phyloP scores from a whole-genome alignment of 2,797 vertebrate species.

The Gambelia wislizenii region DNA sequence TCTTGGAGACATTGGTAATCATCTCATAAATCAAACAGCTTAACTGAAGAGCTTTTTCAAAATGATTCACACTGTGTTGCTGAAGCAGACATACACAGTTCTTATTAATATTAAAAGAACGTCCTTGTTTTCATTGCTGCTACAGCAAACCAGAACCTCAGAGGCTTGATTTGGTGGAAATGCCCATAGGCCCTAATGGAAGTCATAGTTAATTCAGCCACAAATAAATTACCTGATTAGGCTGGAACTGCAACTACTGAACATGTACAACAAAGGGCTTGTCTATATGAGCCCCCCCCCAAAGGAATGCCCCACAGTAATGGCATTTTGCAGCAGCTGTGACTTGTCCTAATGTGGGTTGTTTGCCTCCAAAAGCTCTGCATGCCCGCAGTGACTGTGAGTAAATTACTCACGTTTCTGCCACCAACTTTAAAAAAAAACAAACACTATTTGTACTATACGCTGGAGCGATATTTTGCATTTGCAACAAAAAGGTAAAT shows the following conservation, averaged over 20 bases:
- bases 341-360: no score
- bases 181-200: neutral
- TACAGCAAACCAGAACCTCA: conserved; percentile 11
- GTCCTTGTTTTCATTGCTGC: conserved; percentile 56
- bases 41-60: conserved; percentile 59
- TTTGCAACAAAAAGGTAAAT: no score
- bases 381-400: no score
- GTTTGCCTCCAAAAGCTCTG: no score
- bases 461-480: no score
- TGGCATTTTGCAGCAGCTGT: no score
- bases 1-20: conserved; percentile 64
- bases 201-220: neutral
- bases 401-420: no score
- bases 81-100: conserved; percentile 49
- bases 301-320: no score
- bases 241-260: conserved; percentile 5
- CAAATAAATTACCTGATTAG: neutral
- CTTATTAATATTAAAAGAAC: conserved; percentile 48
- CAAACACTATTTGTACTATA: no score
- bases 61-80: conserved; percentile 61
- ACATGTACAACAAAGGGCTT: no score
- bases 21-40: conserved; percentile 59
- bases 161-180: conserved; percentile 50
- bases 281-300: no score
- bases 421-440: no score